phyloP scores from a whole-genome alignment of 2,888 invertebrate genomes.

The Sceliomorpha sp. region DNA sequence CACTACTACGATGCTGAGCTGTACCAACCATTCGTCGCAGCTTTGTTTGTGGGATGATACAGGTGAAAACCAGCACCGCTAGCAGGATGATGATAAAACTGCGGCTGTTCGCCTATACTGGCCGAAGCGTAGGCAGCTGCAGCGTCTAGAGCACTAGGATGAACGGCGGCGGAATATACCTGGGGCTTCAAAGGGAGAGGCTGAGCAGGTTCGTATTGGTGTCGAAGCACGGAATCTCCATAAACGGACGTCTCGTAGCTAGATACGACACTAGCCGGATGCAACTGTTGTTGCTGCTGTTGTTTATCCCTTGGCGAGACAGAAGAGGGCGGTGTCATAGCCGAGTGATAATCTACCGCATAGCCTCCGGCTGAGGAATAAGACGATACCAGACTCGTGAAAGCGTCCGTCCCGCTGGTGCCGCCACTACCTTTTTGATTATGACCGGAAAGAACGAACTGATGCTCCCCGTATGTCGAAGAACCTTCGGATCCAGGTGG shows the following conservation, averaged over 20 bases:
- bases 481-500: constrained; percentile 94
- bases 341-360: constrained; percentile 92
- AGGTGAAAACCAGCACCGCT: constrained; percentile 91
- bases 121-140: constrained; percentile 84
- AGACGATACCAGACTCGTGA: constrained; percentile 83
- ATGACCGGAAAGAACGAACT: constrained; percentile 80
- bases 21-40: constrained; percentile 89
- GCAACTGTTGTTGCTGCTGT: constrained; percentile 82
- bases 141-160: constrained; percentile 82
- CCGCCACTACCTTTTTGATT: constrained; percentile 73
- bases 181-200: constrained; percentile 93
- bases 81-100: constrained; percentile 89
- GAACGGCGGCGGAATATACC: constrained; percentile 86
- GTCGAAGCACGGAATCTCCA: constrained; percentile 79
- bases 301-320: constrained; percentile 95
- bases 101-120: constrained; percentile 87
- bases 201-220: constrained; percentile 83
- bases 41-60: constrained; percentile 90
- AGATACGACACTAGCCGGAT: constrained; percentile 81
- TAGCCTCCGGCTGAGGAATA: constrained; percentile 82
- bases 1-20: constrained; percentile 87
- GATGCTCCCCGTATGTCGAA: constrained; percentile 86
- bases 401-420: constrained; percentile 81
- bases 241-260: constrained; percentile 85
- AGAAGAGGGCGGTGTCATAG: constrained; percentile 98